Evolutionary conservation across 1,140 invertebrate genomes (phyloP).

Genomic region (Pseudomyrmex cubaensis): DNA sequence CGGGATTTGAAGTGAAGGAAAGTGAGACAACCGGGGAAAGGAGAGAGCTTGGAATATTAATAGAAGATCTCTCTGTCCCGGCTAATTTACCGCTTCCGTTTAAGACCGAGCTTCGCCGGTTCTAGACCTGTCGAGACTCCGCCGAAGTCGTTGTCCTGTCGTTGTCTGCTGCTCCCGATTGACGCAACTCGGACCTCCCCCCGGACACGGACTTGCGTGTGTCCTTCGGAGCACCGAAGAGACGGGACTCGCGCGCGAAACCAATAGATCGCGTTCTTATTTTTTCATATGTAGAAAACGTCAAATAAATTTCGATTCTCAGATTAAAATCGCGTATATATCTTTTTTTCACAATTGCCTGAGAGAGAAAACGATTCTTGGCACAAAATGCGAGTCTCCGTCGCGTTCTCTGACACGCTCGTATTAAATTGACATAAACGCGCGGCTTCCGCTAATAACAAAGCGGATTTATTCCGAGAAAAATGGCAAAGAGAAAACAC

Average conservation of each 20-base stretch:
- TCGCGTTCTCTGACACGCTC: background rate
- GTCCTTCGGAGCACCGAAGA: background rate
- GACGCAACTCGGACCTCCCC: background rate
- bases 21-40: constrained; percentile 26
- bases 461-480: background rate
- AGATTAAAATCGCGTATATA: constrained; percentile 30
- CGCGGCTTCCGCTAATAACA: background rate
- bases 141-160: constrained; percentile 23
- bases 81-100: constrained; percentile 73
- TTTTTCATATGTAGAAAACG: background rate
- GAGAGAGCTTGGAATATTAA: constrained; percentile 66
- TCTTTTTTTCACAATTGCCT: background rate
- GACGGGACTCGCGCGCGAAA: background rate
- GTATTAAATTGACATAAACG: background rate
- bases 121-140: background rate
- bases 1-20: constrained; percentile 11
- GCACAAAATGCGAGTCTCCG: constrained; percentile 29
- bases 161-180: background rate
- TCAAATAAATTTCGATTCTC: constrained; percentile 28
- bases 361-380: background rate
- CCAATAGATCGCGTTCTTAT: constrained; percentile 12
- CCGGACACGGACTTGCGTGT: no score
- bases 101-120: constrained; percentile 40
- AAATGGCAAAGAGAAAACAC: background rate
- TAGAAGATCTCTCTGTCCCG: constrained; percentile 73